These are phyloP conservation scores for Melieria omissa DNA, from an alignment of 2,888 invertebrate species.

Conservation along the genomic window DNA sequence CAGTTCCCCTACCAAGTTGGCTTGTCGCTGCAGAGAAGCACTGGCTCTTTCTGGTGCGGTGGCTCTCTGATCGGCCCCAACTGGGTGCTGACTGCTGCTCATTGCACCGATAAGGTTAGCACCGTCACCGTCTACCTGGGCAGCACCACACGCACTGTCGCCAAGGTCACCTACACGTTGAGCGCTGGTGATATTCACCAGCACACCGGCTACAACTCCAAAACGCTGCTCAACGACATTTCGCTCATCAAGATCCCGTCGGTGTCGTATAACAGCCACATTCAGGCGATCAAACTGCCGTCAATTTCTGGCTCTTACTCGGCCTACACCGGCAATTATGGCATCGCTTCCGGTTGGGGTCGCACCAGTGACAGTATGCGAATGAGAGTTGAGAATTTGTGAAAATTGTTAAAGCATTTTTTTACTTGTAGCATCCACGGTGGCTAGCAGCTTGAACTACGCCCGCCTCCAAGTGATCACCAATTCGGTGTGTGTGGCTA, in stretches of 20 bases:
- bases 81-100: conserved; percentile 48
- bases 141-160: conserved; percentile 49
- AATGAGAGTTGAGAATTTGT: no score
- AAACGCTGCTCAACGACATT: conserved; percentile 54
- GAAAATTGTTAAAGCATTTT: neutral
- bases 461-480: conserved; percentile 55
- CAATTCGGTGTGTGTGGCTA: conserved; percentile 53
- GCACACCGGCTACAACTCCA: conserved; percentile 59
- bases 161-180: conserved; percentile 48
- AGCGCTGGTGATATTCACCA: conserved; percentile 52
- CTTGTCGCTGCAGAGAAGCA: neutral
- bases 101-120: conserved; percentile 43
- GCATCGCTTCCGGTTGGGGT: conserved; percentile 56
- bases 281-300: conserved; percentile 49
- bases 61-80: conserved; percentile 43
- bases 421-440: conserved; percentile 39
- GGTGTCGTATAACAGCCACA: conserved; percentile 35
- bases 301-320: conserved; percentile 45
- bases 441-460: conserved; percentile 61
- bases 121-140: conserved; percentile 53
- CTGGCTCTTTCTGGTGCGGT: conserved; percentile 44
- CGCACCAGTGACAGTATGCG: conserved; percentile 49
- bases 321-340: conserved; percentile 49
- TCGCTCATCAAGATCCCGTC: conserved; percentile 52
- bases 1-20: conserved; percentile 29